Evolutionary conservation across 1,140 invertebrate genomes (phyloP), one percentile per base, ranked within the genome.

Genomic region (Drosophila punjabiensis): DNA sequence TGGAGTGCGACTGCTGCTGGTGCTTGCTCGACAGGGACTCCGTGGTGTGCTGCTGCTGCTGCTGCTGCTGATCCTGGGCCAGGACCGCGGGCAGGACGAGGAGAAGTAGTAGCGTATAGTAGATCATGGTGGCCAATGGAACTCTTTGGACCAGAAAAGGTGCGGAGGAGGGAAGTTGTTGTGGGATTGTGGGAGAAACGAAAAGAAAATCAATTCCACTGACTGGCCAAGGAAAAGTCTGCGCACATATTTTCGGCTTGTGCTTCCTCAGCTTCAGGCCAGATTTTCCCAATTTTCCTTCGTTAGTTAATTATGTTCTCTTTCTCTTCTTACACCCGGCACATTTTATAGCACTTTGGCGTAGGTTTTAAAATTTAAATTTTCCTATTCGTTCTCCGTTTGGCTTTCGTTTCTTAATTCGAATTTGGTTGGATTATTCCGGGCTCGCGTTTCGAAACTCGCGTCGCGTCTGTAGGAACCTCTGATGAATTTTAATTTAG

Each of bases 141-240:
- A 35, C 14, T 39, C 10, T 24, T n/a, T n/a, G 67, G 43, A 32
- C 56, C 68, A n/a, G 55, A 69, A 47, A 43, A 74, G n/a, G 47
- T 28, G 24, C 60, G 30, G 37, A 13, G 39, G 47, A 37, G 55
- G 48, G 52, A 52, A 35, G 39, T 28, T 37, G 43, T 56, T 48
- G 30, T 64, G 53, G 59, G 41, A 55, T 66, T 65, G 47, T 39
- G 61, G 67, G 74, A 37, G 47, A 64, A 86, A 88, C 52, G 37
- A 68, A 87, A 82, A 63, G 64, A 82, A 82, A 86, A 86, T 86
- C 82, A 86, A 87, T 86, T 86, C 76, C 79, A 79, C 64, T 85
- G 56, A 75, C 74, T 59, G 45, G 60, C 74, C 60, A 68, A 41
- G 28, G 76, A 69, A 65, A 86, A 86, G 50, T 79, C 69, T 76